phyloP scores from a whole-genome alignment of 2,888 invertebrate genomes.

The Meteorus colon region DNA sequence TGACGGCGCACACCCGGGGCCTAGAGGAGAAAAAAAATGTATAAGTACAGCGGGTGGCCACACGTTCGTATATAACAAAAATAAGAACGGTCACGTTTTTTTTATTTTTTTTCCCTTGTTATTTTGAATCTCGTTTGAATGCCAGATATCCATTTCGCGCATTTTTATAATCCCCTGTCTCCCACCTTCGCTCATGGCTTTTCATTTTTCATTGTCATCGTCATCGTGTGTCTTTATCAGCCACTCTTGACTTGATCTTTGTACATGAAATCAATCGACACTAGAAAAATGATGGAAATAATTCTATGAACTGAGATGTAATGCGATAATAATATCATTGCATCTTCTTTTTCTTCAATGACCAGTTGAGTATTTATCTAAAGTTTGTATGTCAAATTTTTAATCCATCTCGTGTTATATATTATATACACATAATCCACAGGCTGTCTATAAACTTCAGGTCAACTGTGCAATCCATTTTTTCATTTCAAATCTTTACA shows the following conservation, averaged over 20 bases:
- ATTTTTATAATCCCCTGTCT: constrained; percentile 1
- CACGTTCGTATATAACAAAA: constrained; percentile 39
- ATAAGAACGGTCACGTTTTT: constrained; percentile 39
- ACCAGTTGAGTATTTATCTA: background rate
- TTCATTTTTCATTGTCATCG: constrained; percentile 1
- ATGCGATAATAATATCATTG: background rate
- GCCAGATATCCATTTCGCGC: constrained; percentile 14
- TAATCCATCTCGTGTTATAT: too few relatives aligned
- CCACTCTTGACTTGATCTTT: background rate
- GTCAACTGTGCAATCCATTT: too few relatives aligned
- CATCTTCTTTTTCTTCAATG: background rate
- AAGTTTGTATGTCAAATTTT: too few relatives aligned
- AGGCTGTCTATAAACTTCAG: too few relatives aligned
- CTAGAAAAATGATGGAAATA: background rate
- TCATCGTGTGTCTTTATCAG: background rate
- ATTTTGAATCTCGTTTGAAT: constrained; percentile 13
- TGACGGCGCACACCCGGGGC: constrained; percentile 47
- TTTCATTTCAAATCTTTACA: too few relatives aligned
- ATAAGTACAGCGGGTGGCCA: constrained; percentile 50
- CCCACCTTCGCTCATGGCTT: constrained; percentile 14
- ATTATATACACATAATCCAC: too few relatives aligned
- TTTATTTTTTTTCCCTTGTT: background rate
- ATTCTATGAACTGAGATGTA: background rate
- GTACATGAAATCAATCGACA: background rate
- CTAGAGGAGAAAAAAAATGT: constrained; percentile 45